Base-by-base conservation (phyloP, 1,140 invertebrate genomes). In the Scylla paramamosain region DNA sequence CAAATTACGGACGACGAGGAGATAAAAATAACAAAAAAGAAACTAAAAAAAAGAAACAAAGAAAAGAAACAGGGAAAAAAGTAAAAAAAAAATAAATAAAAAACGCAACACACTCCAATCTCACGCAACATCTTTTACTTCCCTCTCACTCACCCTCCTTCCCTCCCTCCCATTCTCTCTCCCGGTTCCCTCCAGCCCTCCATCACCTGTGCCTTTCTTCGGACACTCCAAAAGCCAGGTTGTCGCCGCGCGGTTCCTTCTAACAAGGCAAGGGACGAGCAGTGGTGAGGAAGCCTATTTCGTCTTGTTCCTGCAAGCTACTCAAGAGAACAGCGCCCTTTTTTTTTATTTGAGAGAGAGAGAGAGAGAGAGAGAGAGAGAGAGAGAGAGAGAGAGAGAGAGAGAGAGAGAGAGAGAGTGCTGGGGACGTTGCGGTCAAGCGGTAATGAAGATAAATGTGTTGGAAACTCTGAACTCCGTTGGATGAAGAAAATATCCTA, bases 401-500 rank as follows among this genome's bases (percentile, higher is more conserved):
- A 25, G 25, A 77, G 67, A 77, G 25, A 77, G 67, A 77, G 67
- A 77, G 67, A 77, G 67, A 77, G 67, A 25, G 16, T 7, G 67
- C 20, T n/a, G 67, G 20, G 67, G 67, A 77, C 20, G 67, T 77
- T 25, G 67, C 67, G 67, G 67, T 77, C 67, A 77, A 77, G 67
- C 67, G n/a, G 67, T 77, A 77, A 77, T 77, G 67, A 77, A 77
- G 67, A 77, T 77, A 77, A 77, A 77, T 77, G 67, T 77, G 67
- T 77, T n/a, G 67, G 67, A 77, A 77, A 77, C 67, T 77, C 67
- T 77, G 20, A n/a, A 77, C 67, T 77, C n/a, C n/a, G 67, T 77
- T n/a, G 67, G 67, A 77, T 77, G 67, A 77, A 77, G 67, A 77
- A 77, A 77, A 77, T 77, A 77, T 77, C 67, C 67, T n/a, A n/a